These are phyloP conservation scores for Upupa epops DNA, from an alignment of 2,113 vertebrate genomes.

Conservation along the genomic window DNA sequence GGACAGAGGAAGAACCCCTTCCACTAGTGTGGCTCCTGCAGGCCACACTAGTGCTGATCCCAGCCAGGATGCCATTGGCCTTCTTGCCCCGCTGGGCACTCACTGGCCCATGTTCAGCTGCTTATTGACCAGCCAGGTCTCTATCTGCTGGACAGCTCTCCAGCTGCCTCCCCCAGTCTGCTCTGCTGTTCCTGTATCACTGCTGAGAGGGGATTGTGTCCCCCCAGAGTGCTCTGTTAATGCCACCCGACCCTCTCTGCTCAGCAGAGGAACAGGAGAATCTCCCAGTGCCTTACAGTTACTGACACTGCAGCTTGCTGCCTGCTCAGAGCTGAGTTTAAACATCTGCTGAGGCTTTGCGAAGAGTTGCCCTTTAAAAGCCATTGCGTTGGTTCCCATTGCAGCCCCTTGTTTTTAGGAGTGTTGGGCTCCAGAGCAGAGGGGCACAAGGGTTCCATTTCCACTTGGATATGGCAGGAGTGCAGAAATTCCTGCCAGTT, in stretches of 20 bases:
- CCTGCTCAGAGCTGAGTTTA: neutral
- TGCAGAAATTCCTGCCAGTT: neutral
- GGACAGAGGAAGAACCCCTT: too few species aligned
- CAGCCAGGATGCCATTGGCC: too few species aligned
- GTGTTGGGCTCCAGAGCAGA: neutral
- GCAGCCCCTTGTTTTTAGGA: neutral
- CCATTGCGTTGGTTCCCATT: neutral
- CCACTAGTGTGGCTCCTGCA: too few species aligned
- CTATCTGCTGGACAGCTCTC: too few species aligned
- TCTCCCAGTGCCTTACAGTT: neutral
- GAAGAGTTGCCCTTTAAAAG: neutral
- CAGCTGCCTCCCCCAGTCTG: too few species aligned
- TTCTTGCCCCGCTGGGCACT: too few species aligned
- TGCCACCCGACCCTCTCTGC: accelerated
- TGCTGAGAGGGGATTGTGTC: neutral
- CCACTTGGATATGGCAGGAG: neutral
- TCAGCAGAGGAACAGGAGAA: neutral
- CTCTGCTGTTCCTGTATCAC: accelerated
- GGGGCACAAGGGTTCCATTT: neutral
- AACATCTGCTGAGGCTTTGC: neutral
- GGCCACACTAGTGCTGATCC: too few species aligned
- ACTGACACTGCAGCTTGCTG: neutral
- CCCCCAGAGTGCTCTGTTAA: accelerated
- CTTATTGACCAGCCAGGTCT: too few species aligned
- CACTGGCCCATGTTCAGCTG: too few species aligned